These are phyloP conservation scores for Leucosticte australis DNA, from an alignment of 2,113 vertebrate genomes.

Conservation along the genomic window DNA sequence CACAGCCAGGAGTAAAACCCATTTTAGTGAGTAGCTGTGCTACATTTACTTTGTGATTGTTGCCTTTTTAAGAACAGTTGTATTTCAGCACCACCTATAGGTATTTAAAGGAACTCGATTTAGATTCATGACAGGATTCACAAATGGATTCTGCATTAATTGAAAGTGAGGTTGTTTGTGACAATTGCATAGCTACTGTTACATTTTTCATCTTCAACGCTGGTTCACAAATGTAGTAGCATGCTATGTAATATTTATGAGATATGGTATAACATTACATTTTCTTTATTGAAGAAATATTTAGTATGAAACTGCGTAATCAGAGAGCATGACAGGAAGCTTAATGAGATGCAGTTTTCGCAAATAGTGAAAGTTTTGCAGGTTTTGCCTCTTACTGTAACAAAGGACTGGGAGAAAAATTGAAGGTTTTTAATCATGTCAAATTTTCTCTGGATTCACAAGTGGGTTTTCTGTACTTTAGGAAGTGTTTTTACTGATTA, in stretches of 20 bases:
- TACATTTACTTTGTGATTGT: neutral
- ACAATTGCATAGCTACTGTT: neutral
- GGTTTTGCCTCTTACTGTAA: neutral
- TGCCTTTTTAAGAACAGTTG: neutral
- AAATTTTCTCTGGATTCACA: neutral
- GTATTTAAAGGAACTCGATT: neutral
- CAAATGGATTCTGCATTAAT: neutral
- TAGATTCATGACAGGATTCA: neutral
- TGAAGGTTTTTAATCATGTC: neutral
- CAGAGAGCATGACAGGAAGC: neutral
- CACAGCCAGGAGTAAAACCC: no score
- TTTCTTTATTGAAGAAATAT: neutral
- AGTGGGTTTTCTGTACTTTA: neutral
- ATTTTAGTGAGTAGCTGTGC: neutral
- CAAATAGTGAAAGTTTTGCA: neutral
- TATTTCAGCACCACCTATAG: slow-evolving; percentile 54
- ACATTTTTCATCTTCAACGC: neutral
- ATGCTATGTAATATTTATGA: no score
- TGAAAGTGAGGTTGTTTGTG: neutral
- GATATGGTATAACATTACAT: no score
- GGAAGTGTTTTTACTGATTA: neutral
- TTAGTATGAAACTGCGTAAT: neutral
- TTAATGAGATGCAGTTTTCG: neutral
- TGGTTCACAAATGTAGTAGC: neutral
- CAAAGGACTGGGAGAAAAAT: neutral